A percentile compares a stretch with the other conserved stretches of the same genome.
Conservation (phyloP, 2,797 vertebrate species). For the Mus spretus region DNA sequence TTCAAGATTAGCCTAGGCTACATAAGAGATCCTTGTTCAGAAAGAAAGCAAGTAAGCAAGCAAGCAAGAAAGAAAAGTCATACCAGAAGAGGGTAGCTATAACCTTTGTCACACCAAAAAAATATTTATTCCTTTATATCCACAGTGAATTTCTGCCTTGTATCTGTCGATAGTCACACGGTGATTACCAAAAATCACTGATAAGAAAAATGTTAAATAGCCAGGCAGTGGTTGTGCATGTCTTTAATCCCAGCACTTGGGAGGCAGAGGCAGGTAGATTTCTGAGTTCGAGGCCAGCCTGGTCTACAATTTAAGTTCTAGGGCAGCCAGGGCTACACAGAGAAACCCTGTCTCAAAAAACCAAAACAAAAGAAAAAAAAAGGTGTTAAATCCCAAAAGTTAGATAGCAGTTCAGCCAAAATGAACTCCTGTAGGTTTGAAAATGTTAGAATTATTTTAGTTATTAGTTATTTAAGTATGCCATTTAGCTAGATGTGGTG, state of each 20-base stretch:
- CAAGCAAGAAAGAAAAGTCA: not conserved
- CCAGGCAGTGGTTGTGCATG: no score
- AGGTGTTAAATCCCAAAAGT: no score
- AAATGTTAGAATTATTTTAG: not conserved
- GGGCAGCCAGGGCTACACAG: no score
- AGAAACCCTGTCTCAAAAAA: no score
- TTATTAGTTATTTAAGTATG: not conserved
- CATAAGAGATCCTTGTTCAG: not conserved
- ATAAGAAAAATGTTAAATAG: not conserved
- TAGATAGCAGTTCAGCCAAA: no score
- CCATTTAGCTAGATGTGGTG: not conserved
- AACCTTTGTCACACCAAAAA: not conserved
- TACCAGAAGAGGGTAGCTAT: not conserved
- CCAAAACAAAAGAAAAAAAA: not conserved
- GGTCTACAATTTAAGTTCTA: no score
- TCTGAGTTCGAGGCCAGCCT: no score
- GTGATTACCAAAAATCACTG: not conserved
- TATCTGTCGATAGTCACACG: accelerated
- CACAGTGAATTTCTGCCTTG: not conserved
- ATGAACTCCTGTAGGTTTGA: not conserved
- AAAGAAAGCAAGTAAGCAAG: not conserved
- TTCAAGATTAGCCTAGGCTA: not conserved
- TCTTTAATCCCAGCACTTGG: no score
- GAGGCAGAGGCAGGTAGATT: no score
- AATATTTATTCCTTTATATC: no score